These are phyloP conservation scores for Magallana angulata DNA, from an alignment of 1,140 invertebrate genomes.

Conservation along the genomic window DNA sequence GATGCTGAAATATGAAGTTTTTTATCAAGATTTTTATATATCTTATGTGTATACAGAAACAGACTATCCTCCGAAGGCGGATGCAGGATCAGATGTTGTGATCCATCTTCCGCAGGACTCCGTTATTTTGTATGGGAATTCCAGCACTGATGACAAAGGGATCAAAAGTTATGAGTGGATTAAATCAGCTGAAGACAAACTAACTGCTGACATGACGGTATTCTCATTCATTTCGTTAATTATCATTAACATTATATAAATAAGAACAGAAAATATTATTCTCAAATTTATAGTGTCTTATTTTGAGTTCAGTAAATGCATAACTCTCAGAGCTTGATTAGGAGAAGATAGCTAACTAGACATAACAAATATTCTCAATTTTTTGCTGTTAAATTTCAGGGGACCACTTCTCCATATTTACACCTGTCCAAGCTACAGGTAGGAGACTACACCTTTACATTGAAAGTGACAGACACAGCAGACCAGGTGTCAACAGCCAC, in stretches of 20 bases:
- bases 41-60: slow-evolving; percentile 81
- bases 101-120: slow-evolving; percentile 93
- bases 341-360: no score
- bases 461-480: slow-evolving; percentile 94
- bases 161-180: slow-evolving; percentile 97
- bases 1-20: not conserved
- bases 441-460: slow-evolving; percentile 95
- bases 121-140: slow-evolving; percentile 92
- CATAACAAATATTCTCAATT: no score
- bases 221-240: not conserved
- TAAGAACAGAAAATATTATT: no score
- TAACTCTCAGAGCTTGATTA: no score
- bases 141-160: slow-evolving; percentile 94
- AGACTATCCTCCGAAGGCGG: slow-evolving; percentile 96
- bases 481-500: slow-evolving; percentile 91
- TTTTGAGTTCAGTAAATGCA: no score
- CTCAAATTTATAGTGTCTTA: not conserved
- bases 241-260: no score
- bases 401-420: slow-evolving; percentile 92
- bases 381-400: slow-evolving; percentile 77
- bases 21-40: no score
- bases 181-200: slow-evolving; percentile 89
- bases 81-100: slow-evolving; percentile 94
- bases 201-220: slow-evolving; percentile 92
- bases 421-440: slow-evolving; percentile 93